Conservation (phyloP, 1,140 invertebrate genomes). For the Armadillidium nasatum region DNA sequence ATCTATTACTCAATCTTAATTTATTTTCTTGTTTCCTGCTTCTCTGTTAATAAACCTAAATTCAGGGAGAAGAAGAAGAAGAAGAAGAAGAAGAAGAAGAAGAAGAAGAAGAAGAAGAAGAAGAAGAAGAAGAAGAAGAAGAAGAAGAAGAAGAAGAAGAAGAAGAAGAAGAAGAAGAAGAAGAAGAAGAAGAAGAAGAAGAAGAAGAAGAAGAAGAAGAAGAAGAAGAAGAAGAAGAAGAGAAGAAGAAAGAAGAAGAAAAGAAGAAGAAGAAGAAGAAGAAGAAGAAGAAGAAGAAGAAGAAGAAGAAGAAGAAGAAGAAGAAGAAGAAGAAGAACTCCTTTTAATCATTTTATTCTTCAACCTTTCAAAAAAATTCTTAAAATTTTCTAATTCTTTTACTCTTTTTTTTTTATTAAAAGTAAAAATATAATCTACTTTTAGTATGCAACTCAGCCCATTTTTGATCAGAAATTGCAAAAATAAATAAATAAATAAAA, state of each 20-base stretch:
- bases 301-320: neutral
- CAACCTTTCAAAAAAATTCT: neutral
- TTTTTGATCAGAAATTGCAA: too few relatives aligned
- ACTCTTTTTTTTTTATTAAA: too few relatives aligned
- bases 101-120: neutral
- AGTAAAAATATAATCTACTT: too few relatives aligned
- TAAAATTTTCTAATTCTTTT: too few relatives aligned
- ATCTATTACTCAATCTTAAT: too few relatives aligned
- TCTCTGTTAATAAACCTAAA: too few relatives aligned
- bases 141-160: neutral
- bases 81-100: neutral
- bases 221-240: neutral
- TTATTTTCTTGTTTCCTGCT: too few relatives aligned
- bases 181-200: neutral
- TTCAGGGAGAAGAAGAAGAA: neutral
- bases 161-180: neutral
- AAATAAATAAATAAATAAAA: too few relatives aligned
- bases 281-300: neutral
- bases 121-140: neutral
- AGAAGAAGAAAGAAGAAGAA: neutral
- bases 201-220: neutral
- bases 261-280: too few relatives aligned
- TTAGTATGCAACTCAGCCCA: too few relatives aligned
- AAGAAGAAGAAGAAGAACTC: neutral
- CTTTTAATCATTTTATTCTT: constrained; percentile 7